Evolutionary conservation across 1,140 invertebrate species (phyloP), one percentile per base, ranked within the genome.

Genomic region (Marisa cornuarietis): DNA sequence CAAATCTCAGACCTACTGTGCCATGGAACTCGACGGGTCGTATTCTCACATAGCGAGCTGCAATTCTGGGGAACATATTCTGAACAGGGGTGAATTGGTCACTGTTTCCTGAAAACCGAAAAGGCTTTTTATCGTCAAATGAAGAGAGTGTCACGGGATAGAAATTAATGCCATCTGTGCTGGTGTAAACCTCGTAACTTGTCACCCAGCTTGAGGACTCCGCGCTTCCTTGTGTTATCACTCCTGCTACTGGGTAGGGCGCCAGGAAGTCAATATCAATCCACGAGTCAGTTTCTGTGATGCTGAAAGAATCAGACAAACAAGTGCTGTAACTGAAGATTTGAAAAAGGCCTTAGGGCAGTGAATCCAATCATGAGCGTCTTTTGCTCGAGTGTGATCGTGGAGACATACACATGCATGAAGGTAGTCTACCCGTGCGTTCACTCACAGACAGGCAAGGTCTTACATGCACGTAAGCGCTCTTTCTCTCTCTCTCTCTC

Each of bases 241-340:
- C 91, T 72, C 95, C 96, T 18, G 95, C 95, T 13, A 97, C 89
- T 85, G 94, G 95, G 63, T 95, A 93, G 0, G 93, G 93, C 58
- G 93, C 93, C 20, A 93, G 88, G 86, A 97, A 96, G 89, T 97
- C 94, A 20, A 89, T 85, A 76, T 88, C 83, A 42, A 89, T 86
- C 81, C 81, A 88, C 54, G 88, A 86, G 52, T 83, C 74, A 1
- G 79, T 81, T 49, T 88, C 83, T 65, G 79, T 79, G 11, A 82
- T 75, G 63, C 86, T 86, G 72, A 71, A 83, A 77, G 62, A 63
- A 54, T 26, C 63, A 58, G 16, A 58, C 54, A 9, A 58, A 58
- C 4, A 58, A 58, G 16, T 18, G 31, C 2, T 42, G 31, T 42
- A 4, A 42, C 2, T 42, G 31, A 42, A 42, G 31, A 42, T 42